These are phyloP conservation scores for Cryptomyrus ogoouensis DNA, from an alignment of 2,113 vertebrate genomes.

Conservation along the genomic window DNA sequence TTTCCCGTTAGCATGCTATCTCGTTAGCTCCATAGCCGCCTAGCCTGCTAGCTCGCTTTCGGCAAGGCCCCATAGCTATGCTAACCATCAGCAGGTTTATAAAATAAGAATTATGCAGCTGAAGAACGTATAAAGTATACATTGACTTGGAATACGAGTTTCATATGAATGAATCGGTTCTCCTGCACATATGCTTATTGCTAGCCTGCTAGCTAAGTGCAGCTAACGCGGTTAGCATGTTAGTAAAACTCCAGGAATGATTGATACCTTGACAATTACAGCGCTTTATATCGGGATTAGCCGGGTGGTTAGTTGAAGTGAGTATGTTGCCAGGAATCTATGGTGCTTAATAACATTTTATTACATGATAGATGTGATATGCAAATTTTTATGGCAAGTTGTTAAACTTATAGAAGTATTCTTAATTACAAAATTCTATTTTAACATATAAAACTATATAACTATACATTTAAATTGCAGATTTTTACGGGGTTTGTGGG, in stretches of 20 bases:
- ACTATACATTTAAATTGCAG: neutral
- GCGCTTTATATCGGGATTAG: neutral
- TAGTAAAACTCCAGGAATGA: neutral
- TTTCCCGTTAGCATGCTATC: slow-evolving; percentile 7
- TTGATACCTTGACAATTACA: neutral
- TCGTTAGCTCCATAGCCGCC: neutral
- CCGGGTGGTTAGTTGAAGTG: neutral
- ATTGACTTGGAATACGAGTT: neutral
- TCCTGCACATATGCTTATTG: neutral
- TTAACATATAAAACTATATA: neutral
- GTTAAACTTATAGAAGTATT: neutral
- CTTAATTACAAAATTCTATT: neutral
- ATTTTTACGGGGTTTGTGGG: neutral
- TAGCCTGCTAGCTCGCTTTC: slow-evolving; percentile 2
- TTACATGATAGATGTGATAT: neutral
- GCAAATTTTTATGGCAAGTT: neutral
- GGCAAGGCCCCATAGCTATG: neutral
- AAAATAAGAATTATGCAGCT: neutral
- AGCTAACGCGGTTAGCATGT: slow-evolving; percentile 1
- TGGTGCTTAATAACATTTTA: neutral
- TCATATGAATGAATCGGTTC: neutral
- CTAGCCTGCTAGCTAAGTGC: neutral
- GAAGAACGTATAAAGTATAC: neutral
- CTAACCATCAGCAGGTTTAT: neutral
- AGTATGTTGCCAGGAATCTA: neutral